These are phyloP conservation scores for Taxidea taxus DNA, from an alignment of 2,113 vertebrate species.

Conservation along the genomic window DNA sequence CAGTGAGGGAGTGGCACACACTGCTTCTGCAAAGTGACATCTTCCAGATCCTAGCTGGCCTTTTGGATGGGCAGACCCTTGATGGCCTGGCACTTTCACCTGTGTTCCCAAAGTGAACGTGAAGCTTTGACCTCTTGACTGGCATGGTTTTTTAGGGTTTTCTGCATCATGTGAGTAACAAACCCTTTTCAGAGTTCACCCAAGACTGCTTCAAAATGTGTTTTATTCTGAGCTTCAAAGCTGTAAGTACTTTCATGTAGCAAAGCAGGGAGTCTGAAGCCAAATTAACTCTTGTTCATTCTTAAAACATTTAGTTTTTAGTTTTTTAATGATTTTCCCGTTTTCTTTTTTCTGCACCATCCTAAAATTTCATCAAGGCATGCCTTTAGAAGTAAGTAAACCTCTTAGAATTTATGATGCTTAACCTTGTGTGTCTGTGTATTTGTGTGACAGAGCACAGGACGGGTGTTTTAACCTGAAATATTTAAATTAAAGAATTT, in stretches of 20 bases:
- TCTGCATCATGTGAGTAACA: not conserved
- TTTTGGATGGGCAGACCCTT: not conserved
- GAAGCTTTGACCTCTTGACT: not conserved
- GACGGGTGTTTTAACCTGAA: not conserved
- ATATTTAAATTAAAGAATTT: not conserved
- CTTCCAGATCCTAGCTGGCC: not conserved
- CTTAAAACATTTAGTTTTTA: not conserved
- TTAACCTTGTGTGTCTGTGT: not conserved
- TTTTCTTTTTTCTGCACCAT: not conserved
- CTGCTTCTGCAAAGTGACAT: not conserved
- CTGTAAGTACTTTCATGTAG: too few relatives aligned
- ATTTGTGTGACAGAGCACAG: not conserved
- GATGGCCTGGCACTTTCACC: not conserved
- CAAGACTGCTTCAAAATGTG: not conserved
- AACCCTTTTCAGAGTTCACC: not conserved
- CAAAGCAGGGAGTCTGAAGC: not conserved
- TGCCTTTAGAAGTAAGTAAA: not conserved
- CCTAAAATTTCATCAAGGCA: not conserved
- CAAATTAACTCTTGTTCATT: not conserved
- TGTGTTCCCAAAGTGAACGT: not conserved
- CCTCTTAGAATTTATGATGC: not conserved
- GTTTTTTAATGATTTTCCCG: not conserved
- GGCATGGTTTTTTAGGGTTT: not conserved
- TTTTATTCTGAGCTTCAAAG: not conserved
- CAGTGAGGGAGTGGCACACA: not conserved